phyloP scores from a whole-genome alignment of 2,797 vertebrate species.

The Alauda arvensis region DNA sequence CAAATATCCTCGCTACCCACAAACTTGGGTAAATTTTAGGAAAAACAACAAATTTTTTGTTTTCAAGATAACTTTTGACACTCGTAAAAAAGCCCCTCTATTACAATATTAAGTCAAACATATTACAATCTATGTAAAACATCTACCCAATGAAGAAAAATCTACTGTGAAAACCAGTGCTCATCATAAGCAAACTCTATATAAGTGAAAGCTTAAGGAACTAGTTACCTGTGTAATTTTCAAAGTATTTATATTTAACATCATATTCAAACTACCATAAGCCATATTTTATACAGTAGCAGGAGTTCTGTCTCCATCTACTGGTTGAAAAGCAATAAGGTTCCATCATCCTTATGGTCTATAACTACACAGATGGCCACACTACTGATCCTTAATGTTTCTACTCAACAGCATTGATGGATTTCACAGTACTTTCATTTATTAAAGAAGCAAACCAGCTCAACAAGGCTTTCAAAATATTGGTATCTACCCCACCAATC shows the following conservation, averaged over 20 bases:
- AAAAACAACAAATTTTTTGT: background rate
- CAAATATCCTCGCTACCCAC: background rate
- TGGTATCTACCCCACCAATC: background rate
- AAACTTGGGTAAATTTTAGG: background rate
- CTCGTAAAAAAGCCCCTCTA: background rate
- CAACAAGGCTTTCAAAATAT: background rate
- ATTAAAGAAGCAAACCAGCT: background rate
- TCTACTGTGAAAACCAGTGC: background rate
- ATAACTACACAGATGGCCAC: background rate
- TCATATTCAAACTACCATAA: background rate
- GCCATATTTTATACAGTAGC: rapidly evolving
- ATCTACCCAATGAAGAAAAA: background rate
- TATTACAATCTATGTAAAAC: background rate
- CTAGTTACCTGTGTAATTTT: background rate
- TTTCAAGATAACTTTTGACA: background rate
- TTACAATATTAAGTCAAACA: background rate
- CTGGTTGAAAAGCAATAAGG: background rate
- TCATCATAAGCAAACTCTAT: background rate
- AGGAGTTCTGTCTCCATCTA: conserved; percentile 32
- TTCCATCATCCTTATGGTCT: background rate
- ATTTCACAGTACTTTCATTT: background rate
- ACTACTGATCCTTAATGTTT: background rate
- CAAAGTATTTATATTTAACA: background rate
- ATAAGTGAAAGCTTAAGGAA: background rate
- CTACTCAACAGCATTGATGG: background rate